These are phyloP conservation scores for Nothocercus nigrocapillus DNA, from an alignment of 2,113 vertebrate species.

Conservation along the genomic window DNA sequence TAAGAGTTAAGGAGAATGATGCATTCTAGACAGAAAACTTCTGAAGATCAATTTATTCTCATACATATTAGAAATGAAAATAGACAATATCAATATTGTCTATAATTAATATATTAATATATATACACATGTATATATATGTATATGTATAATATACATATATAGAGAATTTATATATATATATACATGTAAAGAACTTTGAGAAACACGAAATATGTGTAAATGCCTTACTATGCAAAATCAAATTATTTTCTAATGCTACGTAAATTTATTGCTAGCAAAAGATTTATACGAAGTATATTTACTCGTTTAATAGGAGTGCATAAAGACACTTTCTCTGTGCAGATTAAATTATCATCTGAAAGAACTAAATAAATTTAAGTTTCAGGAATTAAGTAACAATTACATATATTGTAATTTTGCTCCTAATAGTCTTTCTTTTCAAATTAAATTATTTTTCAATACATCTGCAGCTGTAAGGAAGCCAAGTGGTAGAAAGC, in stretches of 20 bases:
- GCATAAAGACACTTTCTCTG: background rate
- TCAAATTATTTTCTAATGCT: background rate
- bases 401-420: background rate
- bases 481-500: background rate
- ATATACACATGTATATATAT: too few relatives aligned
- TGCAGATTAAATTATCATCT: background rate
- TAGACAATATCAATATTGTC: background rate
- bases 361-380: background rate
- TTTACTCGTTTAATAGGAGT: background rate
- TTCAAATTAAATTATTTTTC: background rate
- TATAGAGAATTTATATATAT: background rate
- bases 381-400: background rate
- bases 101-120: too few relatives aligned
- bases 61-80: background rate
- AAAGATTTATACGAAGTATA: background rate
- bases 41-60: background rate
- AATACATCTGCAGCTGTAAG: background rate
- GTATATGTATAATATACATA: background rate
- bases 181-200: background rate
- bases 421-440: background rate
- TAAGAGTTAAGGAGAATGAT: background rate
- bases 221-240: background rate
- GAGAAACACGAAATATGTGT: background rate
- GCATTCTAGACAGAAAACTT: background rate
- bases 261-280: background rate